phyloP scores from a whole-genome alignment of 2,113 vertebrate species.

The Aplodontia rufa region DNA sequence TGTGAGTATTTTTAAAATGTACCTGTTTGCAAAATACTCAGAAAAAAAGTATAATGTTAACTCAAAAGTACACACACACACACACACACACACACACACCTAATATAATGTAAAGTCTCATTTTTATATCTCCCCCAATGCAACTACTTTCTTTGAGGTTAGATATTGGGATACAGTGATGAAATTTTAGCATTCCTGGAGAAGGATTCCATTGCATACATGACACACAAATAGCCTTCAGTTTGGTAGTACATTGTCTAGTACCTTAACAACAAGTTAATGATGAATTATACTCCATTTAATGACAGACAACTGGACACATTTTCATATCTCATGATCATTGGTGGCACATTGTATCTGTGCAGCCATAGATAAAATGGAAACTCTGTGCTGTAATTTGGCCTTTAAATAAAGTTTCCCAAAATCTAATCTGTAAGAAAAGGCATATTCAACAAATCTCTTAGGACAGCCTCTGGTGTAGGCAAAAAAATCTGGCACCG shows the following conservation, averaged over 20 bases:
- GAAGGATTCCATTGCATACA: background rate
- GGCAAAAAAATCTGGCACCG: conserved; percentile 63
- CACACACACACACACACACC: background rate
- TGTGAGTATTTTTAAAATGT: background rate
- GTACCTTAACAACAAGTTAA: background rate
- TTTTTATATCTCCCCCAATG: background rate
- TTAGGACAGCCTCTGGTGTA: conserved; percentile 55
- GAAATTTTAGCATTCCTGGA: background rate
- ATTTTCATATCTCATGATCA: background rate
- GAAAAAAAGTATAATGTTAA: background rate
- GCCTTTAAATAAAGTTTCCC: conserved; percentile 43
- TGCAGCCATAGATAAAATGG: background rate
- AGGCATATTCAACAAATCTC: conserved; percentile 54
- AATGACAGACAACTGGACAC: background rate
- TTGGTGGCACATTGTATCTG: conserved; percentile 4
- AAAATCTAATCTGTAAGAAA: conserved; percentile 66
- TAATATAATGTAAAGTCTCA: background rate
- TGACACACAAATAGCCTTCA: background rate
- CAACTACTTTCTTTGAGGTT: background rate
- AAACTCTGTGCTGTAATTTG: background rate
- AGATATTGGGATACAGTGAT: background rate
- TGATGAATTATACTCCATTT: conserved; percentile 14
- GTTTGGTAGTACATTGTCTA: background rate
- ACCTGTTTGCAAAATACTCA: background rate
- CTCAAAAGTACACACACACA: conserved; percentile 7